Evolutionary conservation across 2,888 invertebrate species (phyloP).

Genomic region (Lingula anatina): DNA sequence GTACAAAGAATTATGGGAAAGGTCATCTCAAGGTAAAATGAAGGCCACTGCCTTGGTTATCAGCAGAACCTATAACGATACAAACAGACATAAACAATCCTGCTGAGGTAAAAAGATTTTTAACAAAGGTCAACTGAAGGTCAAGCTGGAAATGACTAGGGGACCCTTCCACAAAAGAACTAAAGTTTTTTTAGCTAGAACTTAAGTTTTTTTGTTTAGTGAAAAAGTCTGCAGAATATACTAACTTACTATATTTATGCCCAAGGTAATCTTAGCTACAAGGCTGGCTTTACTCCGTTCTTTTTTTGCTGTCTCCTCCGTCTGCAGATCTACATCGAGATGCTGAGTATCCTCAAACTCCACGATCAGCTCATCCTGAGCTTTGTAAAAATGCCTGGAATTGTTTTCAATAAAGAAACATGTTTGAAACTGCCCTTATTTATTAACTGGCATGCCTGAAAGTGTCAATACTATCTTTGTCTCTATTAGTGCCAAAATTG

Average conservation of each 20-base stretch:
- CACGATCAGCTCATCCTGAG: conserved; percentile 41
- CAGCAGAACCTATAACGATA: neutral
- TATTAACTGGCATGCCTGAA: too few species aligned
- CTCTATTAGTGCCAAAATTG: too few species aligned
- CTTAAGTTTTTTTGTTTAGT: too few species aligned
- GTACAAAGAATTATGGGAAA: neutral
- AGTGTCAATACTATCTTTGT: too few species aligned
- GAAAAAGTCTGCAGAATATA: too few species aligned
- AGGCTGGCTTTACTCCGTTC: conserved; percentile 14
- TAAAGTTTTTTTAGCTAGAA: too few species aligned
- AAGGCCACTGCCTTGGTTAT: neutral
- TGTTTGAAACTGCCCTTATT: neutral
- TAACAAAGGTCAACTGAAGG: too few species aligned
- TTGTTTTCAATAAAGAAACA: conserved; percentile 1
- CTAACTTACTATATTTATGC: conserved; percentile 38
- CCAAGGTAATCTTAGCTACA: conserved; percentile 35
- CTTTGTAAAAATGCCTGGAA: conserved; percentile 43
- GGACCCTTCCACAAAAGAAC: too few species aligned
- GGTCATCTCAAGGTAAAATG: too few species aligned
- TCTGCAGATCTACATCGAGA: conserved; percentile 17
- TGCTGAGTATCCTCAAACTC: conserved; percentile 41
- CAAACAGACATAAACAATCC: too few species aligned
- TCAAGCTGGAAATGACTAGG: too few species aligned
- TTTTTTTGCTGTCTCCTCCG: conserved; percentile 11
- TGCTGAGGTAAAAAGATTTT: too few species aligned